Percentiles rank a stretch among this genome's conserved stretches.
Evolutionary conservation across 2,113 vertebrate genomes (phyloP).

Genomic region (Okapia johnstoni): DNA sequence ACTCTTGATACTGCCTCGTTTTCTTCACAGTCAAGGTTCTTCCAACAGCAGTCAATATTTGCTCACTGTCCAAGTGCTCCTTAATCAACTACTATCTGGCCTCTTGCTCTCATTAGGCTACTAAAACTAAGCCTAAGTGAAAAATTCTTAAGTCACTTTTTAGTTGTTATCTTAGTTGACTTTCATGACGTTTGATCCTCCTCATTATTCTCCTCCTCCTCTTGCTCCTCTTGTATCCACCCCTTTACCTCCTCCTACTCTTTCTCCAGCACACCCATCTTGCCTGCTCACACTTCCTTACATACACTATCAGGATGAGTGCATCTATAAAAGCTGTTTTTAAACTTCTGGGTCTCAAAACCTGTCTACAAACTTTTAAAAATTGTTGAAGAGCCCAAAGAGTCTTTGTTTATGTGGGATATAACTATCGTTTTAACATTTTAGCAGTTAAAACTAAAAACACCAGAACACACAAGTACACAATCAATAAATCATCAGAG

Average conservation of each 20-base stretch:
- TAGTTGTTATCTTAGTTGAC: not conserved
- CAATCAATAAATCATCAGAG: not conserved
- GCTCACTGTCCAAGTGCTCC: not conserved
- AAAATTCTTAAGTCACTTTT: slow-evolving; percentile 6
- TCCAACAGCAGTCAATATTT: not conserved
- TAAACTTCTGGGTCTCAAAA: not conserved
- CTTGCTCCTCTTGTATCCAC: not conserved
- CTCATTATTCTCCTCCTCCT: not conserved
- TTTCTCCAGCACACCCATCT: not conserved
- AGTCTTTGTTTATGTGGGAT: not conserved
- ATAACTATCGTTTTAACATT: not conserved
- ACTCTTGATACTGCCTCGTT: not conserved
- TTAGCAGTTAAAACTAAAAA: slow-evolving; percentile 7
- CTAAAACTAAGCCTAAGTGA: not conserved
- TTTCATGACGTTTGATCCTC: not conserved
- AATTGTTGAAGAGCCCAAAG: not conserved
- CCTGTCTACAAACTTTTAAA: not conserved
- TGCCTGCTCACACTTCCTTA: not conserved
- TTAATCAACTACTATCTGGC: not conserved
- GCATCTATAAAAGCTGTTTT: not conserved
- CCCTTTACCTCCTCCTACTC: not conserved
- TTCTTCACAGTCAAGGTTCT: not conserved
- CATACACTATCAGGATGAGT: not conserved
- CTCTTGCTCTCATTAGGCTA: not conserved
- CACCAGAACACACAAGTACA: not conserved